Conservation (phyloP, 1,140 invertebrate species). For the Tyrophagus putrescentiae region DNA sequence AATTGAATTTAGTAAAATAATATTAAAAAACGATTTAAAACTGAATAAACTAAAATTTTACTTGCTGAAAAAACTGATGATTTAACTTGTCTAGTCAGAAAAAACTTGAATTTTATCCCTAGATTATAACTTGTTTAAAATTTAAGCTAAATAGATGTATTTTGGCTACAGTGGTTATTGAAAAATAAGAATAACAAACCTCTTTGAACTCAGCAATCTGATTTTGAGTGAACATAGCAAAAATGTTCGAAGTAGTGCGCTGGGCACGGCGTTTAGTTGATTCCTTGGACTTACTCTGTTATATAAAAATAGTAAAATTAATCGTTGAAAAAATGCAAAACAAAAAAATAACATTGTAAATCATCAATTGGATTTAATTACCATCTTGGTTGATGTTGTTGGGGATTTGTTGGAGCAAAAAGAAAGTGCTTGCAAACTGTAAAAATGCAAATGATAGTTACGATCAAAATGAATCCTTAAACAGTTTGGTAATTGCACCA, state of each 20-base stretch:
- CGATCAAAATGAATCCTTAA: too few relatives aligned
- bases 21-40: too few relatives aligned
- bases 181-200: constrained; percentile 44
- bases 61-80: not conserved
- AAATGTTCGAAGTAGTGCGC: constrained; percentile 60
- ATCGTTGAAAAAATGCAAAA: too few relatives aligned
- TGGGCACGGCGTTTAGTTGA: constrained; percentile 76
- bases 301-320: too few relatives aligned
- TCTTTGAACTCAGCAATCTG: constrained; percentile 92
- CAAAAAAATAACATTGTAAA: not conserved
- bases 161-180: constrained; percentile 1
- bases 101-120: too few relatives aligned
- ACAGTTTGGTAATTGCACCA: too few relatives aligned
- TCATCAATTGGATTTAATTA: not conserved
- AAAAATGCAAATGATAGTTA: not conserved
- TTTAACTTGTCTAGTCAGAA: too few relatives aligned
- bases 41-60: not conserved
- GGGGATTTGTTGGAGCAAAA: not conserved
- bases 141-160: not conserved
- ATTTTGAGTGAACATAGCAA: constrained; percentile 85
- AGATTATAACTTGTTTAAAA: too few relatives aligned
- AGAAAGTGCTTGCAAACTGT: not conserved
- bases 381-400: not conserved
- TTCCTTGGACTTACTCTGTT: constrained; percentile 13
- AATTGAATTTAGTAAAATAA: too few relatives aligned